phyloP scores from a whole-genome alignment of 2,113 vertebrate species.

The Puffinus mauretanicus region DNA sequence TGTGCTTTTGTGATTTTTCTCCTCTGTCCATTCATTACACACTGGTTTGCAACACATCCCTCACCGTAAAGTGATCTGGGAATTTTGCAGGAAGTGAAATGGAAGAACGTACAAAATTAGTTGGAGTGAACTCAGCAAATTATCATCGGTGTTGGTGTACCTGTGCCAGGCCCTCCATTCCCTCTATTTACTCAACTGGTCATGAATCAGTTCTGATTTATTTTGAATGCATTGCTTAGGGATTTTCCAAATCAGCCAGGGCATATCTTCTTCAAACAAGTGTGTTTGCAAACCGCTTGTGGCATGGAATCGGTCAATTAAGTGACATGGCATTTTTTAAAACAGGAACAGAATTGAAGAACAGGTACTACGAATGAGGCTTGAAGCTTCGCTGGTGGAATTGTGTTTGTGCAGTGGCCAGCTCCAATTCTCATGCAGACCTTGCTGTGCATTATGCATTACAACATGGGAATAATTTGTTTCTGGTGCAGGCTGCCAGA shows the following conservation, averaged over 20 bases:
- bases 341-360: background rate
- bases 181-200: background rate
- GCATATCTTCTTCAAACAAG: constrained; percentile 39
- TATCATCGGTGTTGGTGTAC: background rate
- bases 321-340: background rate
- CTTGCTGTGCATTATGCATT: background rate
- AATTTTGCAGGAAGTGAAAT: background rate
- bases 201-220: constrained; percentile 25
- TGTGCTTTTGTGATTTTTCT: background rate
- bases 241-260: constrained; percentile 29
- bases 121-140: background rate
- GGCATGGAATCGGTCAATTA: constrained; percentile 8
- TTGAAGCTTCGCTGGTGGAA: background rate
- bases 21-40: background rate
- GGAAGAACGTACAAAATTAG: background rate
- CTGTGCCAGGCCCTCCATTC: background rate
- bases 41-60: background rate
- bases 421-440: constrained; percentile 17
- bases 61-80: background rate
- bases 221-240: constrained; percentile 2
- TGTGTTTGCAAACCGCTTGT: constrained; percentile 20
- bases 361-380: constrained; percentile 24
- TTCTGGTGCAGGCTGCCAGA: constrained; percentile 21
- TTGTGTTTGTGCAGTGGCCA: constrained; percentile 59
- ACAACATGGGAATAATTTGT: constrained; percentile 15